Evolutionary conservation across 2,888 invertebrate species (phyloP).

Genomic region (Phalangium opilio): DNA sequence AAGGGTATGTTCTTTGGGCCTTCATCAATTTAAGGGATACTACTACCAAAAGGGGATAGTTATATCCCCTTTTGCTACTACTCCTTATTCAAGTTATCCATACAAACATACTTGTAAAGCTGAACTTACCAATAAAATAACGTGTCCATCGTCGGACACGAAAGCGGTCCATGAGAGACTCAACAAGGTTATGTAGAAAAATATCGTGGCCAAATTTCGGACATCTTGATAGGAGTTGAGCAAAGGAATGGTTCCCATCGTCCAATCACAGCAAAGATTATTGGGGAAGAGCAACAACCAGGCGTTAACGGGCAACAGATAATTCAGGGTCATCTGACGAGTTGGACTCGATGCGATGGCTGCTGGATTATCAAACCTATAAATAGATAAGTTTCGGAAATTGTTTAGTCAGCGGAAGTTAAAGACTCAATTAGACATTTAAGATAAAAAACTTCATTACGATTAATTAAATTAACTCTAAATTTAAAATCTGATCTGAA

Average conservation of each 20-base stretch:
- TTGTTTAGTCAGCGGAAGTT: no score
- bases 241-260: slow-evolving; percentile 87
- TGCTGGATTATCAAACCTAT: slow-evolving; percentile 92
- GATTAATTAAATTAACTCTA: no score
- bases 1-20: no score
- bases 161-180: slow-evolving; percentile 6
- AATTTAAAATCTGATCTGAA: no score
- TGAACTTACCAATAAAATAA: not conserved
- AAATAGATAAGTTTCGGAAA: no score
- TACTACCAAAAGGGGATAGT: no score
- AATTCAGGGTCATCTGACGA: slow-evolving; percentile 80
- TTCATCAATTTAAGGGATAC: no score
- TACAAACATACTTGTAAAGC: no score
- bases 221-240: slow-evolving; percentile 60
- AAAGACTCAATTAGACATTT: no score
- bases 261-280: slow-evolving; percentile 92
- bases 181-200: slow-evolving; percentile 10
- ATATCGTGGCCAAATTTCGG: slow-evolving; percentile 57
- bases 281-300: slow-evolving; percentile 80
- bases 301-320: slow-evolving; percentile 73
- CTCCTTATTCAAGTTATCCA: no score
- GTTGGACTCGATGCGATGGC: slow-evolving; percentile 67
- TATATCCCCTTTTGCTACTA: no score
- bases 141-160: not conserved
- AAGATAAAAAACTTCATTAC: no score